Base-by-base conservation (phyloP, 2,113 vertebrate genomes). In the Caranx ignobilis region DNA sequence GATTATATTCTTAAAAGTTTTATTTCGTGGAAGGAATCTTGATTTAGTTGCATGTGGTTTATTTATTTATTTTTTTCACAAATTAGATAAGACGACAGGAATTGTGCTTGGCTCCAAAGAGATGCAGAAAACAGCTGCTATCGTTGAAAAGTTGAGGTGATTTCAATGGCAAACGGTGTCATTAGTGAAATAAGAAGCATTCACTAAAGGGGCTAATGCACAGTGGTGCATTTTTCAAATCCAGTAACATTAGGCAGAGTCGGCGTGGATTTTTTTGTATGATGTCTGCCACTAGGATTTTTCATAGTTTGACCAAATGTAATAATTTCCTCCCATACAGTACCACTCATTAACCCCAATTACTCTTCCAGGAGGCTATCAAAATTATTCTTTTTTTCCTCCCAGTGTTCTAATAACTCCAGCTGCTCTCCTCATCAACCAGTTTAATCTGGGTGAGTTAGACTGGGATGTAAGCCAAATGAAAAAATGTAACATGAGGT, bases 341-440 rank as follows among this genome's bases (percentile, higher is more conserved):
- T 63, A 78, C 77, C 69, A 71, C 84, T 90, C 84, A 91, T 90
- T 92, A 91, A 94, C 91, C 92, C 88, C 91, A 91, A 93, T 94
- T 93, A 93, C 77, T 86, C 83, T 87, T 86, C 26, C 82, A 88
- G 89, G 87, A 89, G 86, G 88, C 82, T 82, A 89, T 92, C 89
- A 88, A 89, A 90, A 86, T 86, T 52, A 86, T 81, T 88, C 56
- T 81, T 73, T 86, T 61, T 71, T 79, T 47, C 59, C 13, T 26
- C 19, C 5, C 81, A 80, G 32, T 75, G 77, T 78, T 89, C 81
- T 86, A 84, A 90, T 84, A 91, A 89, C 83, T 92, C 89, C 91
- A 93, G 90, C 87, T 90, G 92, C 82, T 88, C 77, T 87, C 76
- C 83, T 92, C 90, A 90, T 92, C 91, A 91, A 80, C 84, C 84